These are phyloP conservation scores for Cyphomyrmex costatus DNA, from an alignment of 1,140 invertebrate species.

Conservation along the genomic window DNA sequence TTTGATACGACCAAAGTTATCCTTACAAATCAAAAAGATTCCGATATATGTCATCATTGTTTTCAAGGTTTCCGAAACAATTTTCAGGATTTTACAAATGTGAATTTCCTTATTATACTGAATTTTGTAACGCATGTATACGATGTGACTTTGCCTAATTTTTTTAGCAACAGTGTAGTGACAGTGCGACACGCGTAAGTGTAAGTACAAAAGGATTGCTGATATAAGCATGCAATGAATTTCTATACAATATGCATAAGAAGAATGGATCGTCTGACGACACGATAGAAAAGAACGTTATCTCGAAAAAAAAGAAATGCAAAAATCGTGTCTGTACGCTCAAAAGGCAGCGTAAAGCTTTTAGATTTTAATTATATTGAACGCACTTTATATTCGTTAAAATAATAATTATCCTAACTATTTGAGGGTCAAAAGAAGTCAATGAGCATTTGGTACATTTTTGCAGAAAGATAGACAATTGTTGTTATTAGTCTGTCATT, in stretches of 20 bases:
- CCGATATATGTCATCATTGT: not conserved
- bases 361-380: constrained; percentile 37
- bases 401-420: constrained; percentile 5
- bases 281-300: constrained; percentile 9
- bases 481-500: not conserved
- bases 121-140: constrained; percentile 13
- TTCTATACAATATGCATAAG: constrained; percentile 17
- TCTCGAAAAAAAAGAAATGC: not conserved
- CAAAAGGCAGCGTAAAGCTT: constrained; percentile 29
- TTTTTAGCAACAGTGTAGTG: constrained; percentile 19
- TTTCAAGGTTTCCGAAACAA: not conserved
- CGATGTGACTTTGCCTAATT: not conserved
- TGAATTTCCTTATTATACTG: not conserved
- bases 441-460: not conserved
- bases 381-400: constrained; percentile 28
- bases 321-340: constrained; percentile 2
- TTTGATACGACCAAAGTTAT: not conserved
- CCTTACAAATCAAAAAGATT: constrained; percentile 8
- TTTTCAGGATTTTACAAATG: not conserved
- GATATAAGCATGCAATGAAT: constrained; percentile 30
- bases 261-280: constrained; percentile 1
- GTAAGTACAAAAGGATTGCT: constrained; percentile 44
- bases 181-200: constrained; percentile 1
- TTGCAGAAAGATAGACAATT: not conserved
- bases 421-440: constrained; percentile 8